A percentile compares a stretch with the other conserved stretches of the same genome.
Evolutionary conservation across 2,797 vertebrate genomes (phyloP).

Genomic region (Typhlichthys eigenmanni): DNA sequence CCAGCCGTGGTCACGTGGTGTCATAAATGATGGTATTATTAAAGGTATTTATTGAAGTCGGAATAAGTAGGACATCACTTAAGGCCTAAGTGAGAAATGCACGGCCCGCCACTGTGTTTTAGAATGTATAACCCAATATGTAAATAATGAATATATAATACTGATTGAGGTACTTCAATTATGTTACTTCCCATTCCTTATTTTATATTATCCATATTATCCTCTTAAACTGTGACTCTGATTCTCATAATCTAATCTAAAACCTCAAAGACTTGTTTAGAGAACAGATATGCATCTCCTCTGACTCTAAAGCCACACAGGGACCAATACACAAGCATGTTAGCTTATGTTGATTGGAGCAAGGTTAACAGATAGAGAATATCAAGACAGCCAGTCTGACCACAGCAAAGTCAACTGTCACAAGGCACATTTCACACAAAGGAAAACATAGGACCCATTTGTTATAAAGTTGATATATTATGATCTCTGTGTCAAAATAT

Average conservation of each 20-base stretch:
- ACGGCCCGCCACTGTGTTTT: too few relatives aligned
- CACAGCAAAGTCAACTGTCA: slow-evolving; percentile 51
- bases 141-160: too few relatives aligned
- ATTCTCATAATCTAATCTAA: slow-evolving; percentile 1
- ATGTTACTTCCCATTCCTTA: too few relatives aligned
- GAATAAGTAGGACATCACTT: too few relatives aligned
- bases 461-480: too few relatives aligned
- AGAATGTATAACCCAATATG: background rate
- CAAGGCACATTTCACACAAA: slow-evolving; percentile 20
- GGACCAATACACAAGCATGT: slow-evolving; percentile 15
- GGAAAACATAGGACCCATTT: background rate
- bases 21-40: too few relatives aligned
- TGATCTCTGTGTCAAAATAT: too few relatives aligned
- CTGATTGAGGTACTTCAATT: too few relatives aligned
- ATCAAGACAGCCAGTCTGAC: slow-evolving; percentile 39
- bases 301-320: background rate
- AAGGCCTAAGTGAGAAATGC: too few relatives aligned
- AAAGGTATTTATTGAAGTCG: too few relatives aligned
- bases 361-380: slow-evolving; percentile 4
- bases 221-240: background rate
- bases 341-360: slow-evolving; percentile 11
- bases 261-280: slow-evolving; percentile 9
- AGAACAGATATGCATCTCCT: background rate
- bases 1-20: too few relatives aligned
- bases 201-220: too few relatives aligned